Base-by-base conservation (phyloP, 2,113 vertebrate species). In the Melanerpes formicivorus region DNA sequence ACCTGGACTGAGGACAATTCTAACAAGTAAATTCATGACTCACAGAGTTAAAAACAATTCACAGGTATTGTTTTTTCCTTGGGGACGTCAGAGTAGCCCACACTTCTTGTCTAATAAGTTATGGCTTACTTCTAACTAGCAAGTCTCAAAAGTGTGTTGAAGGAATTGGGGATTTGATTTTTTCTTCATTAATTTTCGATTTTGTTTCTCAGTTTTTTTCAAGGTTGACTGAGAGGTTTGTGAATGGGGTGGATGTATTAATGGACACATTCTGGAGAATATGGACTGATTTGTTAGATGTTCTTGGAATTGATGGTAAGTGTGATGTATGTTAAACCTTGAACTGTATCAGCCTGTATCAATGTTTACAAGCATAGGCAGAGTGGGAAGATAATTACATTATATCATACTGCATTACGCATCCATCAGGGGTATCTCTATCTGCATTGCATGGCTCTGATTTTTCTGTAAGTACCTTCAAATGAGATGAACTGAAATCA, bases 301-400 rank as follows among this genome's bases (percentile, higher is more conserved):
- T 99, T 58, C 98, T 99, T 95, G 99, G 99, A 88, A 98, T 99
- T 62, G 99, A 99, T 75, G 98, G 99, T 99, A 98, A 90, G 97
- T 96, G 83, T 42, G 48, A 48, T 81, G 52, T 56, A 50, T 62
- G 16, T 76, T 84, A 63, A 80, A 59, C 78, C 48, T 80, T 80
- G 44, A 80, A 79, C 70, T 62, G 1, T 16, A 18, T 69, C 26
- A 73, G 67, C 46, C 56, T 44, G 11, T 86, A 15, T 55, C 18
- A 18, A 6, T 73, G 30, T 74, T 81, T 16, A 44, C 30, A 79
- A 83, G 73, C 23, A 30, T 70, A 74, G n/a, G 11, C 40, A 1
- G 1, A 65, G 44, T 30, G 55, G 54, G 40, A 74, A 56, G 48
- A 60, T 74, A 50, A 1, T 73, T 70, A 10, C 8, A 5, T 80